Evolutionary conservation across 2,797 vertebrate genomes (phyloP), one percentile per base, ranked within the genome.

Genomic region (Hyperoplus lanceolatus): DNA sequence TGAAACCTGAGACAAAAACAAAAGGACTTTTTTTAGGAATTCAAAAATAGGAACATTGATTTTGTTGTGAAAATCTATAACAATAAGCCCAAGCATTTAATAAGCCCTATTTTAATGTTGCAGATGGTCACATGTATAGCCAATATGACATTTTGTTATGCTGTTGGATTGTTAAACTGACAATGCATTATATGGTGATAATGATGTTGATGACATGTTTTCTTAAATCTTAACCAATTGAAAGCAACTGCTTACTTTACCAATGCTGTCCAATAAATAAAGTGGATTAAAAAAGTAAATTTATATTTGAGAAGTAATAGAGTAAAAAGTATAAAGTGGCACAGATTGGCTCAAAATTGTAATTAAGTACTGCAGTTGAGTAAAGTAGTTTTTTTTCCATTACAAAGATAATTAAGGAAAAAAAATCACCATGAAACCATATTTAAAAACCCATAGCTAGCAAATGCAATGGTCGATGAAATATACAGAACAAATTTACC

Each of bases 1-100:
- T 67, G 63, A 80, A 88, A 79, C 21, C 10, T 36, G 50, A 80
- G 64, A 81, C 66, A 70, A 80, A 79, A 87, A 79, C 41, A 70
- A 69, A 29, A 3, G 3, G 29, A 80, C 41, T 55, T 59, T 74
- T 72, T 85, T 59, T 49, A 61, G 38, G 50, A 66, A 75, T 78
- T 81, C 1, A 78, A 59, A 75, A 46, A 46, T 10, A 54, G 53
- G 42, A 63, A 59, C 64, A 68, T 7, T 53, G 65, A n/a, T 63
- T 62, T 54, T 46, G 16, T 66, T 42, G 42, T 12, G 8, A 46
- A n/a, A 57, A 8, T 56, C 50, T 71, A 7, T 16, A 69, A 51
- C 29, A 56, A 9, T 51, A 56, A 42, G 38, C 66, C 29, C 49
- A 73, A 29, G 43, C 10, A 45, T 45, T 45, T 45, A 11, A 10